Conservation (phyloP, 2,113 vertebrate species). For the Eira barbara region DNA sequence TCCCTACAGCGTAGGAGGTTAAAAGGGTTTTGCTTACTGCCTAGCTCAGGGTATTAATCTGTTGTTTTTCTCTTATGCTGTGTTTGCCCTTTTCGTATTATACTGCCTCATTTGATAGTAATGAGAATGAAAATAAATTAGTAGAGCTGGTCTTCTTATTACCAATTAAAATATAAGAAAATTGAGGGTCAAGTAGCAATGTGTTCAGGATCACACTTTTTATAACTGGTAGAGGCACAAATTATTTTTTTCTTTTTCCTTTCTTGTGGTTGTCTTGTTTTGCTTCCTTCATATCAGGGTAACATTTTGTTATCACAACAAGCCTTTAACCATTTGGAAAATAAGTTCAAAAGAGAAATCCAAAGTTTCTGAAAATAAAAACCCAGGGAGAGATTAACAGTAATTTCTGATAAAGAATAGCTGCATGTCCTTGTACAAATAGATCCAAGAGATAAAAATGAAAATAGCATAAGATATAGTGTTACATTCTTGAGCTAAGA, state of each 20-base stretch:
- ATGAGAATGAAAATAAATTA: conserved; percentile 6
- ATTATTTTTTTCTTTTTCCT: not conserved
- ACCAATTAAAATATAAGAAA: conserved; percentile 41
- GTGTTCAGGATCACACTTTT: not conserved
- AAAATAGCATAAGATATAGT: not conserved
- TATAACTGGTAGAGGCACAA: not conserved
- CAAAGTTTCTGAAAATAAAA: not conserved
- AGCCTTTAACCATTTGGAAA: not conserved
- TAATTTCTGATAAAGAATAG: not conserved
- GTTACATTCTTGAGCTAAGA: not conserved
- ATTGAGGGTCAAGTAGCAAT: not conserved
- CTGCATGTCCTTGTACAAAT: not conserved
- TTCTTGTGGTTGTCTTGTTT: not conserved
- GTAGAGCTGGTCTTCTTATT: not conserved
- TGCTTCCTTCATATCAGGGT: not conserved
- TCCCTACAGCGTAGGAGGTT: not conserved
- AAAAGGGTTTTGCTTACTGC: not conserved
- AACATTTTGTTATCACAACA: not conserved
- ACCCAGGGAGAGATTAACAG: not conserved
- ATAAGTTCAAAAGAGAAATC: not conserved
- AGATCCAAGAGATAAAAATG: not conserved
- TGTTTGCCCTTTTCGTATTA: not conserved
- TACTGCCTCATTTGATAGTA: not conserved
- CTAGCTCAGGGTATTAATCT: not conserved
- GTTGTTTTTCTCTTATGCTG: not conserved